These are phyloP conservation scores for Percopsis omiscomaycus DNA, from an alignment of 2,797 vertebrate genomes.

Conservation along the genomic window DNA sequence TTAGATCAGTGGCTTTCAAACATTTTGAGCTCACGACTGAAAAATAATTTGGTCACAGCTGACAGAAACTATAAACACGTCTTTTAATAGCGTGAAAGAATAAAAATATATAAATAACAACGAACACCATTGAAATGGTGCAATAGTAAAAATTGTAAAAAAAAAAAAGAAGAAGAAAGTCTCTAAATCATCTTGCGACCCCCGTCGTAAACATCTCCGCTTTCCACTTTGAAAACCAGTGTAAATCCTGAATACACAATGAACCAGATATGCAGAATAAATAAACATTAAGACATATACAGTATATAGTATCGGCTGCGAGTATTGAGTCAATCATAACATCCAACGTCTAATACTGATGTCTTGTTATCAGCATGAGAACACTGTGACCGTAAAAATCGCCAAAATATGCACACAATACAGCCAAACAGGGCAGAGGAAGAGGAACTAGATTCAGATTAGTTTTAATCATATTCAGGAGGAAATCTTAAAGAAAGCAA, in stretches of 20 bases:
- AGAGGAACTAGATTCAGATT: slow-evolving; percentile 17
- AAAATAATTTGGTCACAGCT: too few species aligned
- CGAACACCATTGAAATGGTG: too few species aligned
- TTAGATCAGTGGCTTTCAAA: slow-evolving; percentile 4
- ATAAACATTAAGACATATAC: slow-evolving; percentile 58
- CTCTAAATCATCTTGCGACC: too few species aligned
- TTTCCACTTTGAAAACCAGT: too few species aligned
- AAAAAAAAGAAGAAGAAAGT: too few species aligned
- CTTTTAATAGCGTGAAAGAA: too few species aligned
- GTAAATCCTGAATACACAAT: slow-evolving; percentile 40
- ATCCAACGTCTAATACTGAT: slow-evolving; percentile 30
- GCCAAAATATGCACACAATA: slow-evolving; percentile 25
- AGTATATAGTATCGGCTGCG: slow-evolving; percentile 8
- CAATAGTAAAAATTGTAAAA: too few species aligned
- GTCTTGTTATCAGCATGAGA: slow-evolving; percentile 40
- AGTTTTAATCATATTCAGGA: neutral
- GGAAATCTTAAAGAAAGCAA: slow-evolving; percentile 34
- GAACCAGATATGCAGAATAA: slow-evolving; percentile 38
- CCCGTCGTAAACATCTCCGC: too few species aligned
- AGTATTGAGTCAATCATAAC: slow-evolving; percentile 49
- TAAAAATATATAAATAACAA: too few species aligned
- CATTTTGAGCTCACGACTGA: too few species aligned
- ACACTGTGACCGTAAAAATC: slow-evolving; percentile 36
- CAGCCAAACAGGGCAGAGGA: slow-evolving; percentile 21
- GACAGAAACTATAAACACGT: too few species aligned